Evolutionary conservation across 2,113 vertebrate genomes (phyloP).

Genomic region (Shinisaurus crocodilurus): DNA sequence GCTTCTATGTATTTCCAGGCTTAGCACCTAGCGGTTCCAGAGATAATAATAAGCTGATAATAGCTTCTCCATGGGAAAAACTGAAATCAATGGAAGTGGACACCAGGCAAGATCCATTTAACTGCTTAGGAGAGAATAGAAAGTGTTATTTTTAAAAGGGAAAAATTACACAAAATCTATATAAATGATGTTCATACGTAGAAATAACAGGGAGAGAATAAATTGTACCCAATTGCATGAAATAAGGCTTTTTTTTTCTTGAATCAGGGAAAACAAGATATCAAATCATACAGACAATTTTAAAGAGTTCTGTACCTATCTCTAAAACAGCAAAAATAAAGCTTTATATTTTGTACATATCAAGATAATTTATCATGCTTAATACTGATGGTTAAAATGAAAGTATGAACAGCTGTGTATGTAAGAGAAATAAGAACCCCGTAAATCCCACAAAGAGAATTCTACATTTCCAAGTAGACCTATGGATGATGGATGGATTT

Average conservation of each 20-base stretch:
- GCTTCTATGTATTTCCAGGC: constrained; percentile 21
- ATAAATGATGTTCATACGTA: background rate
- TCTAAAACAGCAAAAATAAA: background rate
- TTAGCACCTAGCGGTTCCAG: constrained; percentile 29
- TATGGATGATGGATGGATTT: background rate
- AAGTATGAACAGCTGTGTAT: background rate
- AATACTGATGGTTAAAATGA: background rate
- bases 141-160: constrained; percentile 15
- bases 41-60: constrained; percentile 24
- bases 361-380: background rate
- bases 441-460: background rate
- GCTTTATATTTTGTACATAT: background rate
- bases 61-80: background rate
- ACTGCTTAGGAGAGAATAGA: constrained; percentile 7
- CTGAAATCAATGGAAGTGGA: background rate
- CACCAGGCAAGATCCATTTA: background rate
- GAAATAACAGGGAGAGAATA: constrained; percentile 20
- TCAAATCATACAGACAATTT: background rate
- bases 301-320: background rate
- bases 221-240: background rate
- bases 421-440: background rate
- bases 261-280: background rate
- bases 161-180: background rate
- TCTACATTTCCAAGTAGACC: background rate
- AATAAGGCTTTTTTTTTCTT: background rate